Conservation (phyloP, 2,888 invertebrate species). For the Nematopogon swammerdamellus region DNA sequence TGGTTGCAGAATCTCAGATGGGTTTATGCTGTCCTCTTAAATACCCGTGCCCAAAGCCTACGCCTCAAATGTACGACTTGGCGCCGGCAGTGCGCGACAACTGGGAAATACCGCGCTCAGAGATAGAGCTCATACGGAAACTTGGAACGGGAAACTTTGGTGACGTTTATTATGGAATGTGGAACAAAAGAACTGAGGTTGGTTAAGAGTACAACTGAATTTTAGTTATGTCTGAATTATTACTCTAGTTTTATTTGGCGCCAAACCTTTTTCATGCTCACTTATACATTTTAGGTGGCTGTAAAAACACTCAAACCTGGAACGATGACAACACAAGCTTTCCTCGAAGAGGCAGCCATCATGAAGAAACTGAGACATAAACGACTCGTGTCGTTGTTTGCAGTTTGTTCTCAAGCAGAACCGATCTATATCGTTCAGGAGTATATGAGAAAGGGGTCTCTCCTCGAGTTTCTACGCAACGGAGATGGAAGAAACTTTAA, state of each 20-base stretch:
- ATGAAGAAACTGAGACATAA: constrained; percentile 99
- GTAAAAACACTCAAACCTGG: constrained; percentile 95
- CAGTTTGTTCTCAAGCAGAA: constrained; percentile 90
- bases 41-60: constrained; percentile 90
- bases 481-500: constrained; percentile 84
- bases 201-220: too few species aligned
- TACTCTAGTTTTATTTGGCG: too few species aligned
- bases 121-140: constrained; percentile 83
- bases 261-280: too few species aligned
- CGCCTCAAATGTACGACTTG: constrained; percentile 96
- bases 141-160: constrained; percentile 98
- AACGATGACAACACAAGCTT: constrained; percentile 95
- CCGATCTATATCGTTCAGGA: constrained; percentile 93
- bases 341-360: constrained; percentile 95
- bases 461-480: constrained; percentile 88
- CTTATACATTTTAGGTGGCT: constrained; percentile 80
- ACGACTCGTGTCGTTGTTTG: constrained; percentile 90
- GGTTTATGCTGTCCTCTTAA: constrained; percentile 93
- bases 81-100: constrained; percentile 91
- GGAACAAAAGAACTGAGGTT: constrained; percentile 90
- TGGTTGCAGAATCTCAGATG: constrained; percentile 52
- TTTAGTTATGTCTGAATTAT: too few species aligned
- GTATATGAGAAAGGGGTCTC: constrained; percentile 94
- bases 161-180: constrained; percentile 95
- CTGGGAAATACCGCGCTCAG: constrained; percentile 92